Evolutionary conservation across 2,888 invertebrate species (phyloP).

Genomic region (Nowickia ferox): DNA sequence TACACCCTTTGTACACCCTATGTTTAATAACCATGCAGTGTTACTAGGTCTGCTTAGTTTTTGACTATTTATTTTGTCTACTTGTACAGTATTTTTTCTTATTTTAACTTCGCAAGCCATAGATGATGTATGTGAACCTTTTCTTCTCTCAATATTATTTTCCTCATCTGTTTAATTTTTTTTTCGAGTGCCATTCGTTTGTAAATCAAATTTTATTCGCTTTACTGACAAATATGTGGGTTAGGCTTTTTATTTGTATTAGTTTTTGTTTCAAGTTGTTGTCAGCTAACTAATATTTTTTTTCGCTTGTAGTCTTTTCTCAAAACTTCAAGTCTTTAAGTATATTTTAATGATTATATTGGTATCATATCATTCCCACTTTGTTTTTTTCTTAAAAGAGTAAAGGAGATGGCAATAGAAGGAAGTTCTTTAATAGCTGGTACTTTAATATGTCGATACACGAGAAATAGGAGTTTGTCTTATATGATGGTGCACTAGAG

Average conservation of each 20-base stretch:
- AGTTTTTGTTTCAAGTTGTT: conserved; percentile 55
- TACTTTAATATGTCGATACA: conserved; percentile 35
- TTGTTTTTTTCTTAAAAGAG: not conserved
- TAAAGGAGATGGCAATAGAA: not conserved
- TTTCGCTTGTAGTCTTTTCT: conserved; percentile 22
- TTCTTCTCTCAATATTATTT: conserved; percentile 48
- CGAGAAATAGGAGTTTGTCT: conserved; percentile 50
- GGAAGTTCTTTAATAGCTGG: conserved; percentile 38
- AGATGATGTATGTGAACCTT: conserved; percentile 69
- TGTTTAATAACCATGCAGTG: conserved; percentile 19
- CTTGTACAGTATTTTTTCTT: conserved; percentile 21
- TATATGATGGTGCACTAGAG: conserved; percentile 40
- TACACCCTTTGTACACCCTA: conserved; percentile 28
- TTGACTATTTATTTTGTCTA: conserved; percentile 13
- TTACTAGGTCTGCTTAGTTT: conserved; percentile 42
- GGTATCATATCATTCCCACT: conserved; percentile 65
- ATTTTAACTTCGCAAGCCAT: conserved; percentile 11
- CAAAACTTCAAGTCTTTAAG: conserved; percentile 19
- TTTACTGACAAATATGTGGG: conserved; percentile 81
- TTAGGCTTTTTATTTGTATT: conserved; percentile 74
- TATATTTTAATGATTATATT: conserved; percentile 74
- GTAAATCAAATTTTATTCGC: conserved; percentile 81
- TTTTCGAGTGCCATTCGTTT: conserved; percentile 59
- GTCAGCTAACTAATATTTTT: conserved; percentile 33
- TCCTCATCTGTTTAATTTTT: conserved; percentile 46